A percentile compares a stretch with the other conserved stretches of the same genome.
Evolutionary conservation across 2,113 vertebrate genomes (phyloP).

Genomic region (Lampris incognitus): DNA sequence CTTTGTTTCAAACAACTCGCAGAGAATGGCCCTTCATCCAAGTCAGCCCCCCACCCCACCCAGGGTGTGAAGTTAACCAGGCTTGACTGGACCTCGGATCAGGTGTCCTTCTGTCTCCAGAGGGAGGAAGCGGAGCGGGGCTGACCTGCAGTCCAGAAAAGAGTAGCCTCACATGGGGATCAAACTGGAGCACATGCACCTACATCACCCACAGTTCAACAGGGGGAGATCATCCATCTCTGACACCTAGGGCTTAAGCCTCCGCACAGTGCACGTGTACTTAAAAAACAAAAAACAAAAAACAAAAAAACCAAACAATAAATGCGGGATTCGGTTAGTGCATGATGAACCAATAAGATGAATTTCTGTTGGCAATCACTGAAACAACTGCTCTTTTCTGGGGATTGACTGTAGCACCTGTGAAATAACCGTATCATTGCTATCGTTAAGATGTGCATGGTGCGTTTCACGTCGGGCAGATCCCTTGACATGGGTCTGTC

Average conservation of each 20-base stretch:
- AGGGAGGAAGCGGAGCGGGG: slow-evolving; percentile 51
- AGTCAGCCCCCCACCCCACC: neutral
- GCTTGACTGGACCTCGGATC: slow-evolving; percentile 67
- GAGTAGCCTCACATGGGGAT: slow-evolving; percentile 62
- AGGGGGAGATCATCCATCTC: slow-evolving; percentile 37
- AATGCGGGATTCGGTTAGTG: neutral
- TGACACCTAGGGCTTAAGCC: slow-evolving; percentile 17
- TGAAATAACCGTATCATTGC: slow-evolving; percentile 23
- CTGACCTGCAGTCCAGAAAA: slow-evolving; percentile 67
- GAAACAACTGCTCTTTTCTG: slow-evolving; percentile 9
- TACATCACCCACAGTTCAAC: slow-evolving; percentile 40
- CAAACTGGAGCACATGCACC: slow-evolving; percentile 62
- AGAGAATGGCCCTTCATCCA: neutral
- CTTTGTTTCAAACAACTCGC: neutral
- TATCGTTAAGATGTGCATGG: slow-evolving; percentile 20
- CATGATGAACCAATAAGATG: neutral
- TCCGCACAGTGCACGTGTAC: neutral
- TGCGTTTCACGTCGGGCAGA: neutral
- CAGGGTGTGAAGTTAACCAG: slow-evolving; percentile 45
- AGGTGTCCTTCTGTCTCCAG: slow-evolving; percentile 58
- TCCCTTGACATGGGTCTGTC: neutral
- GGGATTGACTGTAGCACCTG: slow-evolving; percentile 26
- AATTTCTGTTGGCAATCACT: slow-evolving; percentile 14
- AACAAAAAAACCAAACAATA: too few species aligned
- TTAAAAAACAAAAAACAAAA: neutral